Percentiles rank a stretch among this genome's conserved stretches.
phyloP scores from a whole-genome alignment of 2,888 invertebrate genomes.

The Thumatha senex region DNA sequence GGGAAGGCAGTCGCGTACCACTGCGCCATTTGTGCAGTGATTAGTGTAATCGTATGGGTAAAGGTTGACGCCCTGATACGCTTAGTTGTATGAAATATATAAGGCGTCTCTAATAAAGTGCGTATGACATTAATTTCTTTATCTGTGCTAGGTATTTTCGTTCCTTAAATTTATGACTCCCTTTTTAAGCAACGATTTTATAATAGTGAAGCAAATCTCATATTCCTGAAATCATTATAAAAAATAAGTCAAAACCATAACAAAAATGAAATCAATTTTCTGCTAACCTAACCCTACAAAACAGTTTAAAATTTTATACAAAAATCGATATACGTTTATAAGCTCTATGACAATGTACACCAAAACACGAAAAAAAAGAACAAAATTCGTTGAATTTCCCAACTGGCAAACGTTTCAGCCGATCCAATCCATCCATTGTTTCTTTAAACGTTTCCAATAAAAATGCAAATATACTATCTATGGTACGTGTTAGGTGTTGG shows the following conservation, averaged over 20 bases:
- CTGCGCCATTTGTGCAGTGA: no score
- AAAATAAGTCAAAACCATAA: not conserved
- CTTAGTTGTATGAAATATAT: no score
- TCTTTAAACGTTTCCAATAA: slow-evolving; percentile 76
- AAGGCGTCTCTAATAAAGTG: no score
- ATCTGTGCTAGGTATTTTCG: no score
- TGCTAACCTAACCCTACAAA: slow-evolving; percentile 11
- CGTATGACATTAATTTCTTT: no score
- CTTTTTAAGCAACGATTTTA: no score
- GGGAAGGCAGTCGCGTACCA: no score
- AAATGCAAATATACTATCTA: slow-evolving; percentile 73
- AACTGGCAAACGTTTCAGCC: slow-evolving; percentile 46
- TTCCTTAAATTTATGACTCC: no score
- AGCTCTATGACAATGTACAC: not conserved
- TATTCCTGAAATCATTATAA: not conserved
- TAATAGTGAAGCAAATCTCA: not conserved
- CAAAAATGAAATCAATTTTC: slow-evolving; percentile 2
- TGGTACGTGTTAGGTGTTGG: slow-evolving; percentile 45
- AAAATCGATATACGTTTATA: slow-evolving; percentile 24
- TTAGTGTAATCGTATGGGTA: no score
- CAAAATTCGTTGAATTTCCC: slow-evolving; percentile 33
- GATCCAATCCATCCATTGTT: slow-evolving; percentile 57
- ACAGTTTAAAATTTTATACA: slow-evolving; percentile 19
- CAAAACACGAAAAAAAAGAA: slow-evolving; percentile 20
- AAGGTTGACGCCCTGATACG: no score